phyloP scores from a whole-genome alignment of 2,797 vertebrate genomes.

The Tapirus indicus region DNA sequence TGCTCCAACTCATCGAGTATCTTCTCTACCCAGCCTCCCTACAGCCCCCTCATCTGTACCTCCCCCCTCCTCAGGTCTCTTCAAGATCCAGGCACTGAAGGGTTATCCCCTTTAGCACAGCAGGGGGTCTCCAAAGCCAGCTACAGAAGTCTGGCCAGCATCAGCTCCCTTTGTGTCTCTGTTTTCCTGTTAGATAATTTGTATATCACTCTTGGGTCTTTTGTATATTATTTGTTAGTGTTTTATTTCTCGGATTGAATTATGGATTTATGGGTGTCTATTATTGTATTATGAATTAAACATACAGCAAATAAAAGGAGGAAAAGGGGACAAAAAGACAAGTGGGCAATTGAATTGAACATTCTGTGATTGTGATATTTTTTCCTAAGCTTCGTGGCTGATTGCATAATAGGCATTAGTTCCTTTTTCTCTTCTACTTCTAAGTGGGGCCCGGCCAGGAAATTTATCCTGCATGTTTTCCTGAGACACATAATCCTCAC shows the following conservation, averaged over 20 bases:
- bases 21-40: neutral
- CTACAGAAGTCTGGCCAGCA: neutral
- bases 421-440: neutral
- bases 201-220: neutral
- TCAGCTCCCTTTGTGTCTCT: neutral
- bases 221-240: neutral
- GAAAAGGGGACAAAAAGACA: neutral
- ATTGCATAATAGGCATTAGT: neutral
- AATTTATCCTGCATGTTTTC: neutral
- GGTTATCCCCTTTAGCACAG: neutral
- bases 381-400: neutral
- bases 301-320: neutral
- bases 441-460: neutral
- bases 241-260: neutral
- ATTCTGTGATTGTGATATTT: neutral
- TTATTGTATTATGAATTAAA: neutral
- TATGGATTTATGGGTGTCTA: neutral
- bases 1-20: neutral
- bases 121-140: neutral
- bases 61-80: neutral
- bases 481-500: slow-evolving; percentile 65
- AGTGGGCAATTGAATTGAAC: neutral
- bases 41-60: fast-evolving
- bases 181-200: neutral
- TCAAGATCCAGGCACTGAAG: neutral